A percentile compares a stretch with the other conserved stretches of the same genome.
Evolutionary conservation across 2,113 vertebrate genomes (phyloP).

Genomic region (Rallus limicola): DNA sequence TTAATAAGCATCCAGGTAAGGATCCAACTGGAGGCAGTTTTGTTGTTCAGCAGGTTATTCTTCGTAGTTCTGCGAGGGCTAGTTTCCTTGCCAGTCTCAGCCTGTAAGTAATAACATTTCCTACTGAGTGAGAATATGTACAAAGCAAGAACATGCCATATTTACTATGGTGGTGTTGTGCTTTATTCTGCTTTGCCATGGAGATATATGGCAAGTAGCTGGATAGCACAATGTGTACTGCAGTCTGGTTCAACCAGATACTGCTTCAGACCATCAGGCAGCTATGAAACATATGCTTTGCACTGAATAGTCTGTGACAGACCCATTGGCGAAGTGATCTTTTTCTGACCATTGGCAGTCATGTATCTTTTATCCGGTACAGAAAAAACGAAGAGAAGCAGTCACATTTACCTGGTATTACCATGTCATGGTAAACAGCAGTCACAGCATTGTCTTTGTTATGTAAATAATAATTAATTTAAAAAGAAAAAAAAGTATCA

Average conservation of each 20-base stretch:
- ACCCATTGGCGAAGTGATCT: neutral
- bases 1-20: neutral
- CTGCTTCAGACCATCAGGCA: neutral
- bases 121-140: neutral
- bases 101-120: neutral
- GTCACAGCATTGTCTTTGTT: neutral
- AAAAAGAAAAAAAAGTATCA: too few species aligned
- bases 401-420: neutral
- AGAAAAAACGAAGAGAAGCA: neutral
- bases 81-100: neutral
- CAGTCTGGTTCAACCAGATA: neutral
- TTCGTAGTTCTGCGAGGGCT: neutral
- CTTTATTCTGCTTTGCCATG: neutral
- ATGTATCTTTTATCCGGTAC: neutral
- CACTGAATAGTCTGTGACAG: neutral
- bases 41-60: neutral
- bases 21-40: neutral
- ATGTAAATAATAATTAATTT: neutral
- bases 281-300: neutral
- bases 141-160: neutral
- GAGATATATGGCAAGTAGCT: neutral
- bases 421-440: neutral
- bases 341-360: neutral
- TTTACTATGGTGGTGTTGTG: neutral
- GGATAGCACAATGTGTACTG: accelerated